Percentiles rank a stretch among this genome's conserved stretches.
These are phyloP conservation scores for Gila orcuttii DNA, from an alignment of 2,113 vertebrate genomes.

Conservation along the genomic window DNA sequence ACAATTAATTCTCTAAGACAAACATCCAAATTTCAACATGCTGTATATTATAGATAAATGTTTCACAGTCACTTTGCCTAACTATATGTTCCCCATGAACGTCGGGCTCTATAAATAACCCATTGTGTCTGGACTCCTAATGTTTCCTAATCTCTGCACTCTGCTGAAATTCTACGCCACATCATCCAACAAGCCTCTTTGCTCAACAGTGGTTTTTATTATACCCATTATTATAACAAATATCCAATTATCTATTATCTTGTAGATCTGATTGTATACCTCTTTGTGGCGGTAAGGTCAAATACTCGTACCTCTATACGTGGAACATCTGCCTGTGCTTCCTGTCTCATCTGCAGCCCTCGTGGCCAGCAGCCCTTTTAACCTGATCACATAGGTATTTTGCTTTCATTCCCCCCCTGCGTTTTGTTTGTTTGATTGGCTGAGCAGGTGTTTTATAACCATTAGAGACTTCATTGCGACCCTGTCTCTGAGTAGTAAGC, in stretches of 20 bases:
- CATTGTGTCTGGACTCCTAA: conserved; percentile 59
- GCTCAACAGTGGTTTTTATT: conserved; percentile 66
- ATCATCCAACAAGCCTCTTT: conserved; percentile 64
- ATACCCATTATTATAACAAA: conserved; percentile 67
- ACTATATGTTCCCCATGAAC: conserved; percentile 50
- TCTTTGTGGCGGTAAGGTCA: conserved; percentile 57
- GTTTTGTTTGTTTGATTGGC: conserved; percentile 81
- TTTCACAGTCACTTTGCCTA: conserved; percentile 7
- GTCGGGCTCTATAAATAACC: conserved; percentile 30
- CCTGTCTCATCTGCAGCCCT: conserved; percentile 66
- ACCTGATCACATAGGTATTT: conserved; percentile 77
- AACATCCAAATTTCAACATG: not conserved
- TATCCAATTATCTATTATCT: conserved; percentile 71
- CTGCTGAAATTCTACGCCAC: conserved; percentile 69
- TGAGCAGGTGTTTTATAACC: conserved; percentile 82
- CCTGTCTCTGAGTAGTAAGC: conserved; percentile 72
- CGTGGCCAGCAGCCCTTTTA: conserved; percentile 67
- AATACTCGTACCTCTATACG: conserved; percentile 71
- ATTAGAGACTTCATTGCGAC: conserved; percentile 74
- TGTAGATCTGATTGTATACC: conserved; percentile 56
- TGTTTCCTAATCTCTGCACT: conserved; percentile 53
- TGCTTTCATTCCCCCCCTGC: conserved; percentile 64
- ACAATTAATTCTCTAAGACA: not conserved
- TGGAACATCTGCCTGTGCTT: conserved; percentile 71
- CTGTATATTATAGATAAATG: not conserved